Percentiles rank a stretch among this genome's conserved stretches.
These are phyloP conservation scores for Sakesphorus luctuosus DNA, from an alignment of 2,113 vertebrate species.

Conservation along the genomic window DNA sequence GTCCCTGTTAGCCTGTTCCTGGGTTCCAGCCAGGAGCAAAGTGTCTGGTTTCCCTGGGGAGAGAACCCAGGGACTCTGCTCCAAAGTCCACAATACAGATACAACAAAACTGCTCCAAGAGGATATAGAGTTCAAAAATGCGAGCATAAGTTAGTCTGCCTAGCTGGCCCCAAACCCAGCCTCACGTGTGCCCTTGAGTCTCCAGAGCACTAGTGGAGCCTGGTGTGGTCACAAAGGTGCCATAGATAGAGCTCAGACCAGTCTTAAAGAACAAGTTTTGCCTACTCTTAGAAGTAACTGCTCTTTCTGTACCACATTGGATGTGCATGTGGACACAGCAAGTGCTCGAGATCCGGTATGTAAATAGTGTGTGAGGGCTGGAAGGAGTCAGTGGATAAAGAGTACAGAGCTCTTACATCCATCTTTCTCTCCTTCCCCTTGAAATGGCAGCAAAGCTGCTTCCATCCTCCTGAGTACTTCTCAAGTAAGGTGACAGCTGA, in stretches of 20 bases:
- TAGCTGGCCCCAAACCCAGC: background rate
- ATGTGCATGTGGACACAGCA: background rate
- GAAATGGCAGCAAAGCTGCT: background rate
- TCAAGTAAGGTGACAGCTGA: background rate
- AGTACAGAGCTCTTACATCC: background rate
- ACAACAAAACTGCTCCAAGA: background rate
- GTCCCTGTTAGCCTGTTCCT: background rate
- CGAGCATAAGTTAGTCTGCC: fast-evolving
- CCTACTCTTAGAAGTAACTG: background rate
- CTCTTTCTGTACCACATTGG: background rate
- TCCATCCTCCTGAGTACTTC: background rate
- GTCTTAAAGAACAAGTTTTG: background rate
- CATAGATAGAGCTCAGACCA: background rate
- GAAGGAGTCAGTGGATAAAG: background rate
- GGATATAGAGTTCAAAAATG: background rate
- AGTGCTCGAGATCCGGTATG: background rate
- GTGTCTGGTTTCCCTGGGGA: background rate
- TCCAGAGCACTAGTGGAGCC: background rate
- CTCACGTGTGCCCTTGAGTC: background rate
- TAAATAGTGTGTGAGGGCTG: background rate
- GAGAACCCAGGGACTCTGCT: background rate
- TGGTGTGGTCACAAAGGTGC: background rate
- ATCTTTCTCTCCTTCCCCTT: background rate
- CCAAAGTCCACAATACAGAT: background rate
- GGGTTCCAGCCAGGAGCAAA: background rate